Evolutionary conservation across 2,797 vertebrate species (phyloP), one percentile per base, ranked within the genome.

Genomic region (Pygocentrus nattereri): DNA sequence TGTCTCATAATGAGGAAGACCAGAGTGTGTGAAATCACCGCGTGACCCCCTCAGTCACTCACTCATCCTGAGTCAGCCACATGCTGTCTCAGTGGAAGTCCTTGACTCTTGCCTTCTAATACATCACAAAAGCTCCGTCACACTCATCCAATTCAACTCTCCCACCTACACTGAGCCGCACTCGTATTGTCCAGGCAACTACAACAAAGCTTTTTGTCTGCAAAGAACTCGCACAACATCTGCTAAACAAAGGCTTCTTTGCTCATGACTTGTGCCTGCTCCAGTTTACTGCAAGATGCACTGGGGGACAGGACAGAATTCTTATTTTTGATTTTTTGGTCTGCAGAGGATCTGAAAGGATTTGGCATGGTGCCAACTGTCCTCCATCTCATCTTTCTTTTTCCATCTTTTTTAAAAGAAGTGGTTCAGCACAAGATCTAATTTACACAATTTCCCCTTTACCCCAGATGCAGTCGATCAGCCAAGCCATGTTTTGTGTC

Each of bases 341-440:
- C 34, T 80, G 58, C 62, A 65, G 73, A 68, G 41, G 27, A 77
- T 61, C 49, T 30, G 3, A 82, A 77, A 65, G 1, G 52, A 75
- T 79, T 54, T 52, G 16, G 65, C 21, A 54, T 19, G 19, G 31
- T 65, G 44, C 19, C 1, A 62, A 62, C 13, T 73, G 56, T 76
- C 52, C 23, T 74, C 27, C 49, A 23, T 52, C 54, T 82, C 58
- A 77, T 76, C 49, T 21, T 72, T 81, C 21, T 50, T 83, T n/a
- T 79, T 76, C 44, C 64, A 31, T 4, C 61, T 49, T 80, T n/a
- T n/a, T n/a, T n/a, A n/a, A n/a, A n/a, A n/a, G n/a, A n/a, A n/a
- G n/a, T 69, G 54, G 27, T 74, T 82, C 21, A 76, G 30, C 11
- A 65, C 73, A 15, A 68, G 74, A 44, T 44, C 41, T 44, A 12